Conservation (phyloP, 1,140 invertebrate genomes). For the Stegodyphus dumicola region DNA sequence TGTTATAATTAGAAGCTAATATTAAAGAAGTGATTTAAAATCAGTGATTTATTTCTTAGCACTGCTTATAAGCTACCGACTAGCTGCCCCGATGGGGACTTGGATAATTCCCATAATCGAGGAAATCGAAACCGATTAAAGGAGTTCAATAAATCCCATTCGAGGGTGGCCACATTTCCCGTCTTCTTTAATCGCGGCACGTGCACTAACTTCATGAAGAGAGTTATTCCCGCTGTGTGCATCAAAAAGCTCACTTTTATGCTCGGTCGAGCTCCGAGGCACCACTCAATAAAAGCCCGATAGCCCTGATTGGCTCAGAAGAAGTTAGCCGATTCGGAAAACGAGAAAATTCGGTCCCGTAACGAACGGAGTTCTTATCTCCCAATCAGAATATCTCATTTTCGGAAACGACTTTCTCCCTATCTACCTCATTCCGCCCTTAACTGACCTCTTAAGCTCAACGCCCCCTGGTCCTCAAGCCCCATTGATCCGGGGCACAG, state of each 20-base stretch:
- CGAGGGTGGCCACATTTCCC: background rate
- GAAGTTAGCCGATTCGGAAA: conserved; percentile 59
- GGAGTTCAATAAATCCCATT: too few relatives aligned
- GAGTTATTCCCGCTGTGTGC: conserved; percentile 11
- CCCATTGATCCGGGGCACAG: conserved; percentile 40
- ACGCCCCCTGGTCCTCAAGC: conserved; percentile 7
- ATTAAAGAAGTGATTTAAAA: too few relatives aligned
- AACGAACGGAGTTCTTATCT: conserved; percentile 49
- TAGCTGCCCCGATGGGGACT: too few relatives aligned
- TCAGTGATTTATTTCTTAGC: too few relatives aligned
- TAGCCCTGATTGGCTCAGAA: conserved; percentile 53
- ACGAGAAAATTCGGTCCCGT: conserved; percentile 51
- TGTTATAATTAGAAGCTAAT: too few relatives aligned
- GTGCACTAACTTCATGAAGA: background rate
- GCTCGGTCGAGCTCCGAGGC: conserved; percentile 23
- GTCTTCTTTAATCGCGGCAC: background rate
- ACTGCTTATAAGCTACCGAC: too few relatives aligned
- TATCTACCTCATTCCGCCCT: conserved; percentile 55
- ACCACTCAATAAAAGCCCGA: conserved; percentile 51
- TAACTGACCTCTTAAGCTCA: conserved; percentile 55
- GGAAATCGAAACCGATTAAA: too few relatives aligned
- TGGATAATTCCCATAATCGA: too few relatives aligned
- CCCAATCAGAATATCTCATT: conserved; percentile 59
- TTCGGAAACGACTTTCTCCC: conserved; percentile 56
- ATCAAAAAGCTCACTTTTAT: conserved; percentile 57